phyloP scores from a whole-genome alignment of 2,113 vertebrate species.

The Sceloporus tristichus region DNA sequence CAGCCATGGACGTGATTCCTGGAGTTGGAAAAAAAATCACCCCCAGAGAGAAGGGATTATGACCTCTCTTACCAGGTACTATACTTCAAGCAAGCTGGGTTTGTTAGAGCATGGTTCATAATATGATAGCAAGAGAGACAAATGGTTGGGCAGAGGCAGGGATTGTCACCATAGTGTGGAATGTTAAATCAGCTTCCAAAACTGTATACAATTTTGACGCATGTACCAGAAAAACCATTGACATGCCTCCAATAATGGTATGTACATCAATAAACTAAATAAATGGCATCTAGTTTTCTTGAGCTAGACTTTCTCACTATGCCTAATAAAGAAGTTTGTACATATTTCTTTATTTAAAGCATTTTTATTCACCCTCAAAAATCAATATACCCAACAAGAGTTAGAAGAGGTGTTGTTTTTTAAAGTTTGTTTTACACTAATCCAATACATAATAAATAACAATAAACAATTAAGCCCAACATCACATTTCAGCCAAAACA shows the following conservation, averaged over 20 bases:
- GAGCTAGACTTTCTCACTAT: too few relatives aligned
- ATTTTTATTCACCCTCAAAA: background rate
- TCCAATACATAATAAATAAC: too few relatives aligned
- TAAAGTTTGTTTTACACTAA: background rate
- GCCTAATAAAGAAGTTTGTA: too few relatives aligned
- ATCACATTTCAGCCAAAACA: too few relatives aligned
- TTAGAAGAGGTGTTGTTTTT: background rate
- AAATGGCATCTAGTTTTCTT: background rate
- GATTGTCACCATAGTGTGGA: background rate
- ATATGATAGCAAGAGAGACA: background rate
- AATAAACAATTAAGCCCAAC: background rate
- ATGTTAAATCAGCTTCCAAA: background rate
- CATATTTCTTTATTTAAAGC: background rate
- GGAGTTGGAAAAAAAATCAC: conserved; percentile 12
- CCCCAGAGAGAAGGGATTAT: background rate
- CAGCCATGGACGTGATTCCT: conserved; percentile 20
- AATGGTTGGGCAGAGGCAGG: background rate
- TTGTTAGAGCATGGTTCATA: background rate
- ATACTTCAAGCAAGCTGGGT: background rate
- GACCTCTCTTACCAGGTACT: background rate
- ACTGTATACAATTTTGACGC: background rate
- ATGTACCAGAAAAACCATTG: background rate
- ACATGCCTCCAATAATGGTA: background rate
- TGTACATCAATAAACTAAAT: background rate
- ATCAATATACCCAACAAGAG: background rate